These are phyloP conservation scores for Danaus melanippus DNA, from an alignment of 1,140 invertebrate species.

Conservation along the genomic window DNA sequence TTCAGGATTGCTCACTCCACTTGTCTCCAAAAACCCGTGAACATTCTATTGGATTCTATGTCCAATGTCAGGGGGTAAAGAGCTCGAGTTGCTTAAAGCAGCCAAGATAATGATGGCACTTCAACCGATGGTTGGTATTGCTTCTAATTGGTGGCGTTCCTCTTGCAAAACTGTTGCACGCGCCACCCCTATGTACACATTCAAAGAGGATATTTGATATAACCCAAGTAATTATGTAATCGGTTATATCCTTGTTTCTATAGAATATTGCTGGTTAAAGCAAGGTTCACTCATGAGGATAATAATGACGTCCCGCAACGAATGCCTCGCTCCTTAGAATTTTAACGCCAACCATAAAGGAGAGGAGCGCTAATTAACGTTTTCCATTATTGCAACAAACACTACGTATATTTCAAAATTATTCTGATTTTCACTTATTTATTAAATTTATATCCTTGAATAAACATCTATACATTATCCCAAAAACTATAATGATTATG, in stretches of 20 bases:
- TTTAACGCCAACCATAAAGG: slow-evolving; percentile 11
- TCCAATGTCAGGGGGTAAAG: slow-evolving; percentile 42
- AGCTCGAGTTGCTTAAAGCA: slow-evolving; percentile 34
- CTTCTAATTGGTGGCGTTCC: slow-evolving; percentile 66
- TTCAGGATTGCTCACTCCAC: slow-evolving; percentile 69
- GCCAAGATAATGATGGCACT: slow-evolving; percentile 68
- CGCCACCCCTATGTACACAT: slow-evolving; percentile 51
- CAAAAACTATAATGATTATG: too few species aligned
- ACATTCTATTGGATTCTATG: slow-evolving; percentile 50
- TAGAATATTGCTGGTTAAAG: background rate
- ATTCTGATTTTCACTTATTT: too few species aligned
- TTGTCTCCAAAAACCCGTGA: slow-evolving; percentile 68
- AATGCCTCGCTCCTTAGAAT: slow-evolving; percentile 28
- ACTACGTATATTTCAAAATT: too few species aligned
- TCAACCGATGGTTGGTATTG: slow-evolving; percentile 62
- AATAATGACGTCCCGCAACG: slow-evolving; percentile 40
- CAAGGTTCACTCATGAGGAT: slow-evolving; percentile 10
- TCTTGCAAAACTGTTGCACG: slow-evolving; percentile 69
- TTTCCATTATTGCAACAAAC: background rate
- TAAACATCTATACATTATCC: too few species aligned
- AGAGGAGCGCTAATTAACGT: slow-evolving; percentile 30
- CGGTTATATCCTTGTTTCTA: background rate
- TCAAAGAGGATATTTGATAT: slow-evolving; percentile 14
- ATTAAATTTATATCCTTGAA: too few species aligned
- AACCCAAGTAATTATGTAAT: background rate